Evolutionary conservation across 23 tunicate genomes (phyloP).

Genomic region (Pegea sp.): DNA sequence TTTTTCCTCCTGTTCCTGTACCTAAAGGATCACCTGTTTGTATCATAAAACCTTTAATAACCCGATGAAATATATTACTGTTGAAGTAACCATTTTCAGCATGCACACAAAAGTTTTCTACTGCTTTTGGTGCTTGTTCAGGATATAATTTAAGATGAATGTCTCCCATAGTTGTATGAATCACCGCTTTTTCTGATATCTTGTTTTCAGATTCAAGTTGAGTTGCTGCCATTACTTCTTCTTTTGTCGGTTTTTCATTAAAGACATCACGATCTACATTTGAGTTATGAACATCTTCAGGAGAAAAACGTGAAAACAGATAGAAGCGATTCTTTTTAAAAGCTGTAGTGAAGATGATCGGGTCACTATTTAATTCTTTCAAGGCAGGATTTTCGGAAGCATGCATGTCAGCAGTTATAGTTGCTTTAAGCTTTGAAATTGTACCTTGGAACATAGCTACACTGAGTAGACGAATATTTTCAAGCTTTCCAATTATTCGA

Average conservation of each 20-base stretch:
- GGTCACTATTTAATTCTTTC: conserved; percentile 30
- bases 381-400: conserved; percentile 83
- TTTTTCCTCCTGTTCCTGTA: conserved; percentile 92
- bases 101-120: conserved; percentile 95
- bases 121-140: conserved; percentile 63
- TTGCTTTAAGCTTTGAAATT: conserved; percentile 18
- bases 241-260: conserved; percentile 93
- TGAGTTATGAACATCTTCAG: conserved; percentile 31
- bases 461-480: conserved; percentile 46
- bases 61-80: conserved; percentile 85
- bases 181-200: conserved; percentile 44
- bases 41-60: conserved; percentile 31
- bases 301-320: conserved; percentile 17
- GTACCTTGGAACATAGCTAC: conserved; percentile 66
- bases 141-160: conserved; percentile 42
- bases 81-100: conserved; percentile 81
- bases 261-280: conserved; percentile 73
- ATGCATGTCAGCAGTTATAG: conserved; percentile 78
- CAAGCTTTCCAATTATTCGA: conserved; percentile 63
- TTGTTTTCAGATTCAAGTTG: conserved; percentile 13
- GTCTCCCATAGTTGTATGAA: conserved; percentile 84
- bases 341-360: conserved; percentile 74
- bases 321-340: conserved; percentile 86
- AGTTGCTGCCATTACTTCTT: conserved; percentile 79
- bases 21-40: conserved; percentile 76